phyloP scores from a whole-genome alignment of 2,888 invertebrate genomes.

The Galeopsomyia nigrocyanea region DNA sequence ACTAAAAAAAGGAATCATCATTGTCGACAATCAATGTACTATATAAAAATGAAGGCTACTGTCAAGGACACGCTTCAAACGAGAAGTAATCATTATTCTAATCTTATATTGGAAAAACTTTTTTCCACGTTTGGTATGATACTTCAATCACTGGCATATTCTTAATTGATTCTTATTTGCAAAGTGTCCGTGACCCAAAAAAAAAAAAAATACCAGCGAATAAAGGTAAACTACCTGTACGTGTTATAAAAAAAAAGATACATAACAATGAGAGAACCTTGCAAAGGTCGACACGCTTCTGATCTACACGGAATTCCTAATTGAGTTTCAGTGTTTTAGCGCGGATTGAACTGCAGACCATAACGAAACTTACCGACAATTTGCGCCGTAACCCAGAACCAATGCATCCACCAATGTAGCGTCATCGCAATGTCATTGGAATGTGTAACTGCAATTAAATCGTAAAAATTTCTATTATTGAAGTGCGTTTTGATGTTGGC shows the following conservation, averaged over 20 bases:
- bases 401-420: constrained; percentile 89
- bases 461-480: constrained; percentile 7
- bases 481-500: not conserved
- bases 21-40: no score
- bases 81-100: no score
- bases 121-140: no score
- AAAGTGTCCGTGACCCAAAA: constrained; percentile 14
- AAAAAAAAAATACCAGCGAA: not conserved
- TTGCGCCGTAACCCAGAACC: constrained; percentile 85
- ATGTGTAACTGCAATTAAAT: constrained; percentile 50
- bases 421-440: constrained; percentile 77
- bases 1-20: no score
- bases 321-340: no score
- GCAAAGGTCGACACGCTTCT: not conserved
- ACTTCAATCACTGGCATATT: not conserved
- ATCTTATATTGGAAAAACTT: no score
- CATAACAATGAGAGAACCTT: not conserved
- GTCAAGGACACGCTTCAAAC: no score
- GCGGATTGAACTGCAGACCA: not conserved
- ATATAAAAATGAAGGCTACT: no score
- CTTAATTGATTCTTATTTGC: constrained; percentile 3
- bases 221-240: not conserved
- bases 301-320: not conserved
- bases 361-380: constrained; percentile 59
- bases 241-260: no score